Evolutionary conservation across 2,797 vertebrate species (phyloP), one percentile per base, ranked within the genome.

Genomic region (Cryptoprocta ferox): DNA sequence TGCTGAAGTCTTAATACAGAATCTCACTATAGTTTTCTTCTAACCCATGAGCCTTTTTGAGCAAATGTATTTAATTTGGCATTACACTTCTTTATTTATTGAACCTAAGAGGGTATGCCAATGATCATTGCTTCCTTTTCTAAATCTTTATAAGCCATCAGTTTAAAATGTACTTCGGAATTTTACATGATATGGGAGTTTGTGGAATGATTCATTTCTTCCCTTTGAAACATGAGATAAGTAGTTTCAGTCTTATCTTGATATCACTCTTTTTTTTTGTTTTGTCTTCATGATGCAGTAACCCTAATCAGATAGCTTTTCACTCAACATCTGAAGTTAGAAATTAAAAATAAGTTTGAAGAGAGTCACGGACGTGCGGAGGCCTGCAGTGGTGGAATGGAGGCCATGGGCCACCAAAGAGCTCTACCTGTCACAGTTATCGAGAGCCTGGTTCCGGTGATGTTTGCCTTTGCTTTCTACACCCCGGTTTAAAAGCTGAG

Each of bases 221-320:
- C 30, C 32, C n/a, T 63, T 66, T 86, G 24, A 86, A 87, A 83
- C 6, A 30, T 15, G 37, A n/a, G 37, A 35, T 56, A 81, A 94
- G 78, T 21, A 86, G n/a, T 73, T 80, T 80, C 24, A 35, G 32
- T 21, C 91, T 97, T 93, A 76, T 53, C 78, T 70, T 66, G 45
- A 78, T 35, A 37, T 6, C 10, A 16, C 18, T 89, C 78, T 42
- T 45, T 45, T 45, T 45, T 45, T 45, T 66, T 53, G 32, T 61
- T 78, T 35, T 32, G 28, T 75, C n/a, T 37, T 79, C 32, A 48
- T 68, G n/a, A 66, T 19, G 3, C 82, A 88, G 16, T 68, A 88
- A 16, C 16, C 13, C 35, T 84, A 80, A 42, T 84, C 65, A 85
- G 18, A 91, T 56, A n/a, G 24, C 9, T 83, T 87, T 86, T 18